Base-by-base conservation (phyloP, 2,113 vertebrate genomes). In the Felis catus region DNA sequence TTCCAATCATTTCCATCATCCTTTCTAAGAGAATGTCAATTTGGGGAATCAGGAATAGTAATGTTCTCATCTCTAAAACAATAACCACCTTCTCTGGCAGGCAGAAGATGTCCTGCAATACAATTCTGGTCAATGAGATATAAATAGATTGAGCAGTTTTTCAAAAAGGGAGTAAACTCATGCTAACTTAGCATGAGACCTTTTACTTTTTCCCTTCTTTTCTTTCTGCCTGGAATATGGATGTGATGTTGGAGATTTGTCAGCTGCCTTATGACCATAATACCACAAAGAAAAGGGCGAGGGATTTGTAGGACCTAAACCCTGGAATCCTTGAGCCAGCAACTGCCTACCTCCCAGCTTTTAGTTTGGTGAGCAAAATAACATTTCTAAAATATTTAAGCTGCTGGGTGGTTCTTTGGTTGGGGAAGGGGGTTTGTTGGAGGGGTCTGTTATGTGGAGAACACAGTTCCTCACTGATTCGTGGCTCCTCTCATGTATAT, bases 1-100 rank as follows among this genome's bases (percentile, higher is more conserved):
- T 84, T 89, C n/a, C 5, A n/a, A 73, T 33, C 19, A 16, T 71
- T 65, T 61, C 7, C 15, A 11, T 86, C 23, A 83, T 86, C 4
- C 23, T 91, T 88, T n/a, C 21, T 91, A 86, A 96, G 33, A 87
- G 27, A 85, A 71, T 86, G 14, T 78, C 45, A 95, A 4, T 53
- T 39, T 55, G 15, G 5, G 1, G 2, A 14, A 4, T n/a, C 1
- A 1, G 18, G 15, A 6, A 53, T 9, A 36, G 31, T 41, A 68
- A 73, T 23, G 7, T 82, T 94, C 16, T 94, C 41, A 65, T 66
- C 13, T 61, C 90, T 36, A 81, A 94, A 95, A 79, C 7, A 88
- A 63, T 83, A 61, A 63, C 7, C 39, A 61, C 29, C 29, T 73
- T 83, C 45, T 68, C 53, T 86, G 51, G 14, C 29, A 83, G 29